phyloP scores from a whole-genome alignment of 2,113 vertebrate species.

The Apodemus sylvaticus region DNA sequence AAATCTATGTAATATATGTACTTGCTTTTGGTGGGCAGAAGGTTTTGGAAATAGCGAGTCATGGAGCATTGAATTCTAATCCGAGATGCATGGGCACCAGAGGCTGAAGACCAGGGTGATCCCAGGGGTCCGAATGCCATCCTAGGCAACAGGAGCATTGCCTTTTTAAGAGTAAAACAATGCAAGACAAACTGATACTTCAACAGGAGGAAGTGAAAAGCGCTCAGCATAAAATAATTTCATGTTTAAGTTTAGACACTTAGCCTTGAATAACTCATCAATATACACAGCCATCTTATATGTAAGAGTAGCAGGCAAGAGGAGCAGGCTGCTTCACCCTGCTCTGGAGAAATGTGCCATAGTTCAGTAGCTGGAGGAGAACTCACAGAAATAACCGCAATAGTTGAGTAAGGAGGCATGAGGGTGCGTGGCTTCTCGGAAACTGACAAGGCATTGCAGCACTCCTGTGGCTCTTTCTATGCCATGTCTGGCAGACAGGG shows the following conservation, averaged over 20 bases:
- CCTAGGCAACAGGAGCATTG: background rate
- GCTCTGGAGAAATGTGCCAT: background rate
- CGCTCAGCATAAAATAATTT: background rate
- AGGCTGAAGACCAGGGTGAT: background rate
- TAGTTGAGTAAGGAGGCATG: constrained; percentile 23
- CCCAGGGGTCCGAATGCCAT: background rate
- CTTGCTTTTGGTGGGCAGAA: background rate
- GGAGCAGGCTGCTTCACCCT: background rate
- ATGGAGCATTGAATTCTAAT: background rate
- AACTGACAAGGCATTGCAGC: background rate
- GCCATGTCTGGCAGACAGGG: background rate
- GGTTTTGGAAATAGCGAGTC: background rate
- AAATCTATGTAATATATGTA: background rate
- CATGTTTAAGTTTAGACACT: background rate
- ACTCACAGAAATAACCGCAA: background rate
- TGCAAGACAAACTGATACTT: background rate
- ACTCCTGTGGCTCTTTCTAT: background rate
- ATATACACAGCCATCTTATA: background rate
- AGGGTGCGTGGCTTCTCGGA: background rate
- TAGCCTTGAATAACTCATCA: constrained; percentile 22
- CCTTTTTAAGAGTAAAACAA: background rate
- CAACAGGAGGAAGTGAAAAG: background rate
- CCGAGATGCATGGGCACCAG: background rate
- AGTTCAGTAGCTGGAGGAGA: constrained; percentile 35
- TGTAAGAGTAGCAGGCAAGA: background rate